These are phyloP conservation scores for Amphiprion percula DNA, from an alignment of 2,113 vertebrate species.

Conservation along the genomic window DNA sequence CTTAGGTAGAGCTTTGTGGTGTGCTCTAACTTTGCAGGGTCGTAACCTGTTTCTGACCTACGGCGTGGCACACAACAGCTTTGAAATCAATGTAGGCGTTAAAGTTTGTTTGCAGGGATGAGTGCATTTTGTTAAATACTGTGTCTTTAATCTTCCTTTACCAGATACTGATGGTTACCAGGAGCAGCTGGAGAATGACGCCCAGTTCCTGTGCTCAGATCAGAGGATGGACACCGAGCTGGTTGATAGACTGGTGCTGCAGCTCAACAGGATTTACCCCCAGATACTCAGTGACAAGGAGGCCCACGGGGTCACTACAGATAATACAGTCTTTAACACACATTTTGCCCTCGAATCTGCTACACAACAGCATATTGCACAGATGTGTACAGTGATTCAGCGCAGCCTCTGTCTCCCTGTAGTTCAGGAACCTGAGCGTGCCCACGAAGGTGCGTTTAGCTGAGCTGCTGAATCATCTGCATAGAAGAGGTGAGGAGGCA, in stretches of 20 bases:
- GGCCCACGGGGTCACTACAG: conserved; percentile 88
- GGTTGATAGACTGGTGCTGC: conserved; percentile 93
- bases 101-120: not conserved
- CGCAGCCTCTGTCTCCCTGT: conserved; percentile 45
- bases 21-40: not conserved
- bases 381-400: not conserved
- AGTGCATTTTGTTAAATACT: not conserved
- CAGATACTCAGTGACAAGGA: conserved; percentile 94
- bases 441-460: conserved; percentile 86
- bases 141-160: conserved; percentile 6
- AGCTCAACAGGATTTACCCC: conserved; percentile 95
- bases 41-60: conserved; percentile 1
- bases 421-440: conserved; percentile 92
- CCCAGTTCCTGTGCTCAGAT: conserved; percentile 86
- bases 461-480: conserved; percentile 88
- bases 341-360: not conserved
- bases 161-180: conserved; percentile 77
- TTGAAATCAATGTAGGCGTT: too few species aligned
- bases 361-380: not conserved
- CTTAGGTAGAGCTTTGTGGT: conserved; percentile 6
- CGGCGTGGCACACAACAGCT: not conserved
- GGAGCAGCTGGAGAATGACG: conserved; percentile 88
- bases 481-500: conserved; percentile 88
- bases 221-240: conserved; percentile 88
- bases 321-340: not conserved